Conservation (phyloP, 2,113 vertebrate genomes). For the Pachycephala philippinensis region DNA sequence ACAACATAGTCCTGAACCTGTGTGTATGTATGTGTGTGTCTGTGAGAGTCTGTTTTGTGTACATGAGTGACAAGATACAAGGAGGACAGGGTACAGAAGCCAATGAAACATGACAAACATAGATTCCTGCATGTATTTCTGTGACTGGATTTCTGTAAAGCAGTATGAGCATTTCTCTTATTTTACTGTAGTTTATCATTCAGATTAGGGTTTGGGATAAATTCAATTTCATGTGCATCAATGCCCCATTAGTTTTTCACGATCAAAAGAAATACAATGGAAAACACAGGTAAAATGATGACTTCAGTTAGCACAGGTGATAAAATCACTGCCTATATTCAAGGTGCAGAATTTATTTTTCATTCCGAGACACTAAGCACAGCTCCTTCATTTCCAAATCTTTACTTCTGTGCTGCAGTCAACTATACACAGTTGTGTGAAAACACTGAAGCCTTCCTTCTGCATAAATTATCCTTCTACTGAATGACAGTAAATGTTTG, state of each 20-base stretch:
- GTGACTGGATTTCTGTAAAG: background rate
- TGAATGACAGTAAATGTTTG: background rate
- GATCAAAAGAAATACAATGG: background rate
- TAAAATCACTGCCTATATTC: conserved; percentile 34
- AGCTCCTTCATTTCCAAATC: conserved; percentile 2
- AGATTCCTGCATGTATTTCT: background rate
- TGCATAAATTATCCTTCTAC: background rate
- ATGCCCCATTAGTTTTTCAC: background rate
- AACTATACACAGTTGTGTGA: conserved; percentile 6
- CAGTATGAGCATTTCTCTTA: background rate
- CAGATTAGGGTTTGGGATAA: background rate
- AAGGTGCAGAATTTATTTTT: background rate
- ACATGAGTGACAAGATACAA: background rate
- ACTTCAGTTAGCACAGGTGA: conserved; percentile 20
- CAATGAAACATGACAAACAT: conserved; percentile 11
- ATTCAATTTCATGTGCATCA: background rate
- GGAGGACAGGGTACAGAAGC: background rate
- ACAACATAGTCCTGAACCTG: background rate
- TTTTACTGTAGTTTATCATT: background rate
- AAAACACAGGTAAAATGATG: conserved; percentile 15
- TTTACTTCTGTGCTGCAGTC: conserved; percentile 42
- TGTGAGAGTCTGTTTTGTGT: background rate
- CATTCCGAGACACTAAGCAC: background rate
- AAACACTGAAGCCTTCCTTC: conserved; percentile 15
- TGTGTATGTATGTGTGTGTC: background rate